Percentiles rank a stretch among this genome's conserved stretches.
These are phyloP conservation scores for Lepus townsendii DNA, from an alignment of 2,797 vertebrate genomes.

Conservation along the genomic window DNA sequence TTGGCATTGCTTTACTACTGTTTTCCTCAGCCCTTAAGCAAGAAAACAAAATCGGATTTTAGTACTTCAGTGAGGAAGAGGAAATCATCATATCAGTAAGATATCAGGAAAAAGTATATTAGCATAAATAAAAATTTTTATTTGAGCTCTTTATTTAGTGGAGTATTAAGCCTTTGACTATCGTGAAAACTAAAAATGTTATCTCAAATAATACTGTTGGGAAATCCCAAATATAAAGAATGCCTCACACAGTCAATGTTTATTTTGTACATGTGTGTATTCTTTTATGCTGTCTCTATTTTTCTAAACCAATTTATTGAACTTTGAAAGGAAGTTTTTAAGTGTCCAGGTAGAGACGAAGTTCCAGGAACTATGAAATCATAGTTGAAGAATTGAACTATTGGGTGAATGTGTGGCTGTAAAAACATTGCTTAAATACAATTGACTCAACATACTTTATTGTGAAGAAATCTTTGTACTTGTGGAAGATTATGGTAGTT, in stretches of 20 bases:
- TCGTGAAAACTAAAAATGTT: too few species aligned
- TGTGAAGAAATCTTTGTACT: slow-evolving; percentile 4
- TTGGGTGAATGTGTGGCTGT: not conserved
- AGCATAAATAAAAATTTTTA: not conserved
- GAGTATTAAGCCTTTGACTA: too few species aligned
- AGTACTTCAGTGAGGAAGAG: not conserved
- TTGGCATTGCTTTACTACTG: not conserved
- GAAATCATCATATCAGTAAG: not conserved
- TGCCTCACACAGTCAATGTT: not conserved
- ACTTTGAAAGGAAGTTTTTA: slow-evolving; percentile 10
- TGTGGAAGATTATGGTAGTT: not conserved
- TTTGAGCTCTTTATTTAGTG: too few species aligned
- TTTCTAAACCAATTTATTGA: slow-evolving; percentile 43
- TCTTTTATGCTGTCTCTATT: not conserved
- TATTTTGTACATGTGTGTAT: not conserved
- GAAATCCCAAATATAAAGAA: not conserved
- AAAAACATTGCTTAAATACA: slow-evolving; percentile 11
- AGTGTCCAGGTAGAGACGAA: not conserved
- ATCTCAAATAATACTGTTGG: too few species aligned
- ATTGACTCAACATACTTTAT: not conserved
- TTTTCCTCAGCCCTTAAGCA: not conserved
- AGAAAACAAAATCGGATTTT: slow-evolving; percentile 15
- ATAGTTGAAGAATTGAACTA: not conserved
- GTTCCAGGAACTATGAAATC: not conserved
- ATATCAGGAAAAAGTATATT: not conserved